Evolutionary conservation across 2,113 vertebrate species (phyloP), one percentile per base, ranked within the genome.

Genomic region (Pelusios castaneus): DNA sequence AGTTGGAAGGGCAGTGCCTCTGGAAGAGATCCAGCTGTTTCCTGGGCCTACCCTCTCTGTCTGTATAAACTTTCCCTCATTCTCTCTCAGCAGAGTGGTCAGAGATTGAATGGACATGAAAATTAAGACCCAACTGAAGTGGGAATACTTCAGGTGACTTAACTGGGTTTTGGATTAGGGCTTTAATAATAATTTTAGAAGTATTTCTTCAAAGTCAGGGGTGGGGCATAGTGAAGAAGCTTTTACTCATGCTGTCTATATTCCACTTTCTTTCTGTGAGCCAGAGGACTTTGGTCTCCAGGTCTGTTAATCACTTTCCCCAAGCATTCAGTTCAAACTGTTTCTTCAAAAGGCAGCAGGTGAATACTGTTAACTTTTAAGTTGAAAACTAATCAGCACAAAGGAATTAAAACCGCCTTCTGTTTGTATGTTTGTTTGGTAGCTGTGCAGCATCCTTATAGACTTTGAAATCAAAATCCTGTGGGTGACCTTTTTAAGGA

Each of bases 331-430:
- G 24, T 88, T 94, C 54, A 75, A 82, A 89, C 75, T 78, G 11
- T 78, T 94, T 55, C 90, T 87, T 93, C 93, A 55, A 78, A 92
- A 94, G 90, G 94, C n/a, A 85, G 85, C 87, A 84, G 67, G 58
- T 87, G 95, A 93, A 93, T 86, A 94, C 29, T 88, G 67, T 86
- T 93, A 76, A 76, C 43, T 43, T 13, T 27, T 24, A 43, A 45
- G 22, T 76, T 45, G 7, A 10, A 43, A 27, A 24, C 41, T 76
- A 45, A 76, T 76, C 24, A 76, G 27, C 91, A 80, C 77, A 67
- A 85, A 78, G 54, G 82, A 93, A 6, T 60, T 45, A 45, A 89
- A 92, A 41, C 90, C 24, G 90, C 3, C 92, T 96, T 96, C 82
- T 43, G 73, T 14, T 45, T 76, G n/a, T 87, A 89, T 89, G 90